Conservation (phyloP, 2,113 vertebrate genomes). For the Pituophis catenifer region DNA sequence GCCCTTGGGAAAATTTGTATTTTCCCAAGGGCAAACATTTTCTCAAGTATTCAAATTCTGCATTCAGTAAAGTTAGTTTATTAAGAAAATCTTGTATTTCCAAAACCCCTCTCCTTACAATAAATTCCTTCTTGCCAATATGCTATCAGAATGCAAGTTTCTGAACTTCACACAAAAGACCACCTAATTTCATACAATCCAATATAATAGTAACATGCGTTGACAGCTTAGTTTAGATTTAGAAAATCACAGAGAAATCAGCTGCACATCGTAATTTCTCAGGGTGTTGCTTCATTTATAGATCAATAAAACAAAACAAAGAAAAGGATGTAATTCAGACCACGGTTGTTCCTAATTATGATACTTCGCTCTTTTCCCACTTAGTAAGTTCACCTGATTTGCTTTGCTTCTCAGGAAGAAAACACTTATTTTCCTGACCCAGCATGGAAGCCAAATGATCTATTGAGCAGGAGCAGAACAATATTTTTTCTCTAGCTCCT, state of each 20-base stretch:
- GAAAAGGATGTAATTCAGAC: neutral
- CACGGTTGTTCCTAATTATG: neutral
- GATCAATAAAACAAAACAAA: neutral
- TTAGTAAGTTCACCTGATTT: neutral
- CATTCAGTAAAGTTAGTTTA: neutral
- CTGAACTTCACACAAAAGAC: neutral
- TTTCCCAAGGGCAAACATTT: no score
- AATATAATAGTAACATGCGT: neutral
- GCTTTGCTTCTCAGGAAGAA: neutral
- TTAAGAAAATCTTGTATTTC: neutral
- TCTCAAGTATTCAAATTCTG: neutral
- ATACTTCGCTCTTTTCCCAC: neutral
- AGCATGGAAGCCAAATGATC: neutral
- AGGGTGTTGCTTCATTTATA: neutral
- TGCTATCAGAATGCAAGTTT: neutral
- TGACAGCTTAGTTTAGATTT: conserved; percentile 21
- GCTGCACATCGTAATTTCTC: neutral
- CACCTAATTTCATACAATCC: neutral
- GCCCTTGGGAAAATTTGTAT: neutral
- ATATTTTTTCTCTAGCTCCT: neutral
- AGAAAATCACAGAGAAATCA: neutral
- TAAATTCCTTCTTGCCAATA: neutral
- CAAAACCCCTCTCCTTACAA: neutral
- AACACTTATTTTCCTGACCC: neutral
- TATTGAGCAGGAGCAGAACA: neutral